Evolutionary conservation across 2,888 invertebrate genomes (phyloP), one percentile per base, ranked within the genome.

Genomic region (Sceliomorpha sp.): DNA sequence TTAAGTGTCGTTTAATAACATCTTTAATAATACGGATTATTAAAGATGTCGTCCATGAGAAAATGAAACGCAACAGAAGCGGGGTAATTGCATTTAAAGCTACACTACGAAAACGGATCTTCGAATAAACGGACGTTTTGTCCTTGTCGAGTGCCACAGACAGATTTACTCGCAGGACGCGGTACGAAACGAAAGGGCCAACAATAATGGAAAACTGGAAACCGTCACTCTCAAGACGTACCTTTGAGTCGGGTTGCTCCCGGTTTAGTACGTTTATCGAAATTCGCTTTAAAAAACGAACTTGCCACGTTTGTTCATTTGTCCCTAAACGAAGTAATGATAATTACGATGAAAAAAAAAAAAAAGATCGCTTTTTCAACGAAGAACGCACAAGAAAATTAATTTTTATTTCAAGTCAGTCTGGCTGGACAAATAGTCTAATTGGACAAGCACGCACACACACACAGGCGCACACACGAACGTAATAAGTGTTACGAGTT

Each of bases 121-220:
- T 42, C 26, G 8, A 29, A 29, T 5, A 24, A 20, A 4, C 20
- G 5, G 3, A 20, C 10, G 56, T 56, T 45, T 45, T 56, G 45
- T 45, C 37, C 45, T 37, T 29, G 37, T 56, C 45, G 37, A 37
- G 56, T 56, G 56, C 36, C 56, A 56, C 29, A 29, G 20, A 9
- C 45, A 56, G 45, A 56, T 56, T 56, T 56, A 56, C 37, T 37
- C 31, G 45, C 5, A 20, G n/a, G n/a, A 37, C 44, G 37, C 37
- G 20, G 37, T 45, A 56, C 37, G 37, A 37, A 45, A 45, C 44
- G 36, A 44, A 44, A 44, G 44, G 44, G 36, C 44, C 27, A 24
- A 24, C 40, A 36, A 55, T 36, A 55, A 20, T 8, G 17, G 9
- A 15, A 1, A 42, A 34, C 8, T 32, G n/a, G 15, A 44, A 44